Base-by-base conservation (phyloP, 1,140 invertebrate genomes). In the Pogonomyrmex californicus region DNA sequence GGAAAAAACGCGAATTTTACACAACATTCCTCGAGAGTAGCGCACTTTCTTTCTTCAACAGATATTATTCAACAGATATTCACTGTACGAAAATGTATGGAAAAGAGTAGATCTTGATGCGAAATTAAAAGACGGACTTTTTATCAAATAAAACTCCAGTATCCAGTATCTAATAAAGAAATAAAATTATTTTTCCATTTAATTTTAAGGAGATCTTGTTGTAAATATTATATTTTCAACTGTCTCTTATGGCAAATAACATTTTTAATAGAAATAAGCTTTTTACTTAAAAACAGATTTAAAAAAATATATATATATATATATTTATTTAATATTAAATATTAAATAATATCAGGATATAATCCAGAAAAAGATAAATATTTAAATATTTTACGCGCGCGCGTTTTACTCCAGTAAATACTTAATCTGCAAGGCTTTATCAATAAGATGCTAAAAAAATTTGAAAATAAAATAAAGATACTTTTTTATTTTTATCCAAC, bases 1-100 rank as follows among this genome's bases (percentile, higher is more conserved):
- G 17, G 58, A 63, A 76, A 75, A 76, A 44, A 14, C 4, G n/a
- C n/a, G 23, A 56, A 41, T 76, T 76, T 76, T 76, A 30, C 7
- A 41, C 47, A 63, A 78, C 30, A 17, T 36, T 78, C 14, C 7
- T 14, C 41, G 23, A 23, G 56, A 63, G 10, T 4, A 6, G 23
- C 14, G 7, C 9, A 60, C n/a, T 73, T 38, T 56, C 36, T 41
- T 76, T 76, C 4, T 3, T 58, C 5, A 33, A 75, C 17, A 10
- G n/a, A 75, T 75, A 23, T 49, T 70, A 70, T 75, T 23, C 23
- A 23, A 23, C 23, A 23, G 23, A 23, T 23, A 23, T 23, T 56
- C 38, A 2, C 7, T 36, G 5, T n/a, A 56, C 0, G 12, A 23
- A 75, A 56, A 75, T 56, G 4, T 44, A 44, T 23, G 56, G 33